Base-by-base conservation (phyloP, 2,113 vertebrate genomes). In the Dicaeum eximium region DNA sequence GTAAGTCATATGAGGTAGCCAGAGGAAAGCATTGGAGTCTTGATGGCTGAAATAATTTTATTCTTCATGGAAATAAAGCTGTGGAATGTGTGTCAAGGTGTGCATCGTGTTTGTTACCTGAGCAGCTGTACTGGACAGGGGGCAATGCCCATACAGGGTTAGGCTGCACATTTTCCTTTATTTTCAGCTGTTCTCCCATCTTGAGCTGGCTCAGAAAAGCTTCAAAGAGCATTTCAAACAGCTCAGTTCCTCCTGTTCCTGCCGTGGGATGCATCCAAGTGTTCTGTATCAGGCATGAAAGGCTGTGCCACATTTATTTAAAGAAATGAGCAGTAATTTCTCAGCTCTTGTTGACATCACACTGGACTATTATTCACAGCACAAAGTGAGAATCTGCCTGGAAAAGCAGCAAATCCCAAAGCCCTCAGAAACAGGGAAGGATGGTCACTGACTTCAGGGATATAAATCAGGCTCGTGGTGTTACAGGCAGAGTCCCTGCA, bases 241-340 rank as follows among this genome's bases (percentile, higher is more conserved):
- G 64, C 13, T 13, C 48, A 5, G 0, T 56, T 50, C 42, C 31
- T 48, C 18, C 28, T 50, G 6, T 65, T 66, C 40, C 70, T 69
- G 25, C 37, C 2, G 2, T 5, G 1, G 2, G 57, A 9, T 35
- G 51, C 13, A 2, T 9, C 22, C 73, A 15, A 13, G 24, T 6
- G n/a, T 51, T 72, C 53, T 35, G 40, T 80, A n/a, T 0, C 3
- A n/a, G 69, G 14, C 80, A 1, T 3, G 58, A 54, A 69, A 61
- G 54, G 80, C 91, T 37, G 30, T 9, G 13, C 75, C 71, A 17
- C 19, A 3, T 48, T n/a, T 10, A 40, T 80, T 85, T 53, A 42
- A 69, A 53, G 61, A 79, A 70, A 69, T 9, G 58, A 86, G 84
- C 44, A 61, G 62, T 48, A 2, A 66, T 71, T 86, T 62, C 75